Base-by-base conservation (phyloP, 2,797 vertebrate genomes). In the Lophius americanus region DNA sequence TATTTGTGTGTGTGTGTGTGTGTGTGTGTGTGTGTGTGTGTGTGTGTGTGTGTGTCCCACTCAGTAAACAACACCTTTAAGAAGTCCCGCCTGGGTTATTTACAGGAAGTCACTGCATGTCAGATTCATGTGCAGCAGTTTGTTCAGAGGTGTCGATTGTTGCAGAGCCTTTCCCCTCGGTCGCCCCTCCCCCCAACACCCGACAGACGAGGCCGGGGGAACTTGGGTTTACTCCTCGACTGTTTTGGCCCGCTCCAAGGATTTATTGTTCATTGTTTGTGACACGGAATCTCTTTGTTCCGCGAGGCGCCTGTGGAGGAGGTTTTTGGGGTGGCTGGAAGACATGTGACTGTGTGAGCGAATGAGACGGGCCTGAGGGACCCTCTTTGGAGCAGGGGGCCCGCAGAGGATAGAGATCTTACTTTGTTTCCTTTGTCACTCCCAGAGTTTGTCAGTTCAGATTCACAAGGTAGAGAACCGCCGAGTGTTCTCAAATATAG, bases 251-350 rank as follows among this genome's bases (percentile, higher is more conserved):
- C 76, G 83, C 87, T 90, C 85, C 56, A 53, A 85, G 89, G 91
- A 92, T 91, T 89, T 92, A 94, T 93, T 93, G 92, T 93, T 90
- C 92, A 92, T 94, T 94, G 94, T 94, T 92, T 80, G 83, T 82
- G 87, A 92, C 87, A 92, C 87, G 79, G 81, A 89, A 88, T 56
- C 73, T 81, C 92, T 93, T 94, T 94, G 92, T 94, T 91, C 87
- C 77, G 54, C 0, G 51, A 89, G 91, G 89, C 86, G 91, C 89
- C 92, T 88, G 83, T 75, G 85, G 85, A 92, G 87, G 89, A 90
- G 88, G 88, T 83, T 80, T 85, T n/a, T 1, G 55, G 76, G 79
- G 72, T 60, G 73, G 66, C 79, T 55, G 62, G 64, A 61, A 79
- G 78, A 75, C 88, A 90, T 88, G 91, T 91, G 91, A 92, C 83